These are phyloP conservation scores for Erythrolamprus reginae DNA, from an alignment of 2,113 vertebrate genomes.

Conservation along the genomic window DNA sequence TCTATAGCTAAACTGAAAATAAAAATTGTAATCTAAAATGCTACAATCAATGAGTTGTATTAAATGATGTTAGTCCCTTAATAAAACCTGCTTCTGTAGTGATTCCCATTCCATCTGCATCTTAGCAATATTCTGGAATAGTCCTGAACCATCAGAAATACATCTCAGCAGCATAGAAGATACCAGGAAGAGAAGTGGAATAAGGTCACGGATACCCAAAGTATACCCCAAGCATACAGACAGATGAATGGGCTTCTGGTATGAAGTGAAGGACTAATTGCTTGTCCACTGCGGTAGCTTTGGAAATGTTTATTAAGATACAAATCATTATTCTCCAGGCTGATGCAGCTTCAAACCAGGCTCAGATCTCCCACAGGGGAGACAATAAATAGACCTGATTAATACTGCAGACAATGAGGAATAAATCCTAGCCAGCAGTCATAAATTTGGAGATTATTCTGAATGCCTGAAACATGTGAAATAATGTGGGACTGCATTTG, in stretches of 20 bases:
- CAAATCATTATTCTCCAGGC: slow-evolving; percentile 34
- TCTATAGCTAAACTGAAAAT: neutral
- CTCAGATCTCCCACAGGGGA: slow-evolving; percentile 4
- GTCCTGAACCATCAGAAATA: neutral
- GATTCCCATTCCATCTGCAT: neutral
- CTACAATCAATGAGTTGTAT: neutral
- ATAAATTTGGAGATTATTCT: neutral
- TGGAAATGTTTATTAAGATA: slow-evolving; percentile 36
- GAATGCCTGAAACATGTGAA: neutral
- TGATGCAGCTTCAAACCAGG: slow-evolving; percentile 25
- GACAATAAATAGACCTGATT: slow-evolving; percentile 1
- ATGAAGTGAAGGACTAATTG: slow-evolving; percentile 43
- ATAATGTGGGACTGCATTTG: neutral
- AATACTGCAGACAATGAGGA: neutral
- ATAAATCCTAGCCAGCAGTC: neutral
- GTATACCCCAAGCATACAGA: neutral
- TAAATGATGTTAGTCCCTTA: neutral
- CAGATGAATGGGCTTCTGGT: slow-evolving; percentile 1
- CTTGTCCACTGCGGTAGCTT: slow-evolving; percentile 32
- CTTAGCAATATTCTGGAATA: neutral
- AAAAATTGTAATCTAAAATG: slow-evolving; percentile 17
- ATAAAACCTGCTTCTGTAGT: neutral
- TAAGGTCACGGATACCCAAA: neutral
- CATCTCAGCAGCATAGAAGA: neutral
- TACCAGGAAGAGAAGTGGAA: neutral